Base-by-base conservation (phyloP, 1,140 invertebrate genomes). In the Drosophila setifemur region DNA sequence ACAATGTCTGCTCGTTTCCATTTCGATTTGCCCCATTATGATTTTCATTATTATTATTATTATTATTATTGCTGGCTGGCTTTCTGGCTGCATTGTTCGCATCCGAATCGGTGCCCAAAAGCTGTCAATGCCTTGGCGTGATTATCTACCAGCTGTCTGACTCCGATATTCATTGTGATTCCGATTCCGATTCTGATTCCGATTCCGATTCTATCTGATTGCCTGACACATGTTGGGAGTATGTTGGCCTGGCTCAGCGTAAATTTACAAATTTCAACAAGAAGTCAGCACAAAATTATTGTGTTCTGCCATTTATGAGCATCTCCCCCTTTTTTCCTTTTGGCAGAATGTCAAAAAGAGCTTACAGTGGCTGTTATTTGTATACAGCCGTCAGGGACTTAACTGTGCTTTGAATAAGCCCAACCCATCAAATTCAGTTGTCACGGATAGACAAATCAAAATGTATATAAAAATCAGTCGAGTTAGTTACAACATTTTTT, bases 241-340 rank as follows among this genome's bases (percentile, higher is more conserved):
- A 37, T 53, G 39, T 48, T 45, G 43, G 73, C 53, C 53, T 73
- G 63, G 66, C 70, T 86, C 79, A 86, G 74, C 79, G 44, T 44
- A 85, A 85, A 85, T 85, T 85, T 72, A 64, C 67, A 81, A 76
- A 86, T 85, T 85, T 85, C 81, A 85, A 81, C 81, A 85, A 85
- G 78, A 85, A 85, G 67, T 85, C 81, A 86, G 81, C 75, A 75
- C 60, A 81, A 86, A 86, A 85, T 86, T 73, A 85, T 85, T 73
- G 66, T 79, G 74, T 79, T 85, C 23, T 42, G 63, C 42, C 58
- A 66, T 66, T 66, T 49, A 40, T 55, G 49, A 45, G 54, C 58
- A 31, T 16, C 26, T 12, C 12, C 16, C 5, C 2, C 26, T 18
- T 23, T 33, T 63, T 37, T 11, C 16, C 45, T 66, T 64, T 66